phyloP scores from a whole-genome alignment of 2,113 vertebrate genomes.

The Urocynchramus pylzowi region DNA sequence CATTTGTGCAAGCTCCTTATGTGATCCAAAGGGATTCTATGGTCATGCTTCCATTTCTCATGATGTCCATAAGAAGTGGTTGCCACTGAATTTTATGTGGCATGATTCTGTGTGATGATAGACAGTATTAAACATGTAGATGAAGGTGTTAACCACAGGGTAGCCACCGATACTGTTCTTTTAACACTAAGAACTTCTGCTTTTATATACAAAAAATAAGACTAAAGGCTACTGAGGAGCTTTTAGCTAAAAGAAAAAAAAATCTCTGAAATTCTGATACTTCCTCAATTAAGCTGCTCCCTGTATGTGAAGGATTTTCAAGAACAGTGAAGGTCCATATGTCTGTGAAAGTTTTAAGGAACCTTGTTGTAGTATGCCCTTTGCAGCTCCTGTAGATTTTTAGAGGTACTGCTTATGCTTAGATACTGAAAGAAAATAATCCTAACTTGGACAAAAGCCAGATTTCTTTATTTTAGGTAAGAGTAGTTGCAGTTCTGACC shows the following conservation, averaged over 20 bases:
- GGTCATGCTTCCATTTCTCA: neutral
- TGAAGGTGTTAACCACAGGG: neutral
- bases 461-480: neutral
- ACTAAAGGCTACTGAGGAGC: neutral
- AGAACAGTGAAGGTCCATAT: neutral
- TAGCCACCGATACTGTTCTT: neutral
- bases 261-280: neutral
- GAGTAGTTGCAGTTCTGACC: constrained; percentile 1
- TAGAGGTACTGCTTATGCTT: neutral
- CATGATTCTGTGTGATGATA: neutral
- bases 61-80: neutral
- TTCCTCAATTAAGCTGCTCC: neutral
- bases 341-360: neutral
- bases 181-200: neutral
- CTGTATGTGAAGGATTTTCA: neutral
- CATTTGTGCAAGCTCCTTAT: neutral
- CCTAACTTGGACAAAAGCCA: neutral
- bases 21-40: neutral
- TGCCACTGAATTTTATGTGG: neutral
- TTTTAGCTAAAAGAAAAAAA: neutral
- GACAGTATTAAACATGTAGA: neutral
- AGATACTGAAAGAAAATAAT: neutral
- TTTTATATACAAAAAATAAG: neutral
- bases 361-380: neutral
- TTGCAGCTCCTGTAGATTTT: neutral